phyloP scores from a whole-genome alignment of 2,113 vertebrate genomes.

The Chionomys nivalis region DNA sequence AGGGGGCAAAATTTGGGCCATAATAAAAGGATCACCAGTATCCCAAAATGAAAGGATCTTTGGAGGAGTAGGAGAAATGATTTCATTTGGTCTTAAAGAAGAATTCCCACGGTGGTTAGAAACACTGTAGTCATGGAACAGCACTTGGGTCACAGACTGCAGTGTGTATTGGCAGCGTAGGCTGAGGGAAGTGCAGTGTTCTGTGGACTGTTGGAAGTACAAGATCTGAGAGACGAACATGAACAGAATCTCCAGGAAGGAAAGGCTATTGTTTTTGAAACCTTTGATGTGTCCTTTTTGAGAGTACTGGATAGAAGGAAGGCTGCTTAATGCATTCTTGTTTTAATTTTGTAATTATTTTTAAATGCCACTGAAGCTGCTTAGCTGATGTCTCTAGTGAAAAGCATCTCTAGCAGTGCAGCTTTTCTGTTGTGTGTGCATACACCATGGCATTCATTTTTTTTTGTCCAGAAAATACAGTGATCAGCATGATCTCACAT shows the following conservation, averaged over 20 bases:
- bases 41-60: neutral
- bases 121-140: neutral
- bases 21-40: neutral
- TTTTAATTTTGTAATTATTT: conserved; percentile 36
- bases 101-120: neutral
- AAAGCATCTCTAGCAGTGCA: neutral
- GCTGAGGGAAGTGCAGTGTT: neutral
- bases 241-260: neutral
- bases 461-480: neutral
- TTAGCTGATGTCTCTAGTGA: neutral
- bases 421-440: neutral
- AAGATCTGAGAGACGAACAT: neutral
- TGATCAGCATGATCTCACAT: neutral
- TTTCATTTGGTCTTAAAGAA: neutral
- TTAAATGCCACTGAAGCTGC: neutral
- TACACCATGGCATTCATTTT: neutral
- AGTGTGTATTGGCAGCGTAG: neutral
- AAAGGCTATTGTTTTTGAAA: neutral
- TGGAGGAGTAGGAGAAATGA: neutral
- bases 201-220: neutral
- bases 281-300: neutral
- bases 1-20: neutral
- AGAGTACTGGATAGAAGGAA: neutral
- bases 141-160: neutral
- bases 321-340: neutral